Conservation (phyloP, 1,140 invertebrate genomes). For the Ceratitis capitata region DNA sequence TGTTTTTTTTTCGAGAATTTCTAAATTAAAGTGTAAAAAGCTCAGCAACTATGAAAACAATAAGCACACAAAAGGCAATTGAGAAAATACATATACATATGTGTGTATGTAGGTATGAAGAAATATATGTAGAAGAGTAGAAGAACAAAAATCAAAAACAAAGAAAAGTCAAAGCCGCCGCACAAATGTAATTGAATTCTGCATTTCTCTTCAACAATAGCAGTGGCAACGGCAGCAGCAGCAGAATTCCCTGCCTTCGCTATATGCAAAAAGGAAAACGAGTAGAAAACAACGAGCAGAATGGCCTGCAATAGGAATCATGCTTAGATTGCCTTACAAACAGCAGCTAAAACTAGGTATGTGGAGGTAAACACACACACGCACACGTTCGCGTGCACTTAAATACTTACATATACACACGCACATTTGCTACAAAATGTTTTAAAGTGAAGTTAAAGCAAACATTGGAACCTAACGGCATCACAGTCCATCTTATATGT, state of each 20-base stretch:
- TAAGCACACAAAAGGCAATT: not conserved
- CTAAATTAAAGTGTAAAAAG: not conserved
- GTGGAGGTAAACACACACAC: not conserved
- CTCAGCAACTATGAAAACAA: not conserved
- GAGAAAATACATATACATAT: not conserved
- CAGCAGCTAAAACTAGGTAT: not conserved
- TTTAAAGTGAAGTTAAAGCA: not conserved
- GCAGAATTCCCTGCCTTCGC: not conserved
- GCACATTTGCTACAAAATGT: not conserved
- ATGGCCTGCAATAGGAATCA: not conserved
- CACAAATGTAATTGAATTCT: slow-evolving; percentile 1
- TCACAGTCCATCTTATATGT: not conserved
- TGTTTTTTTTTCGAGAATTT: not conserved
- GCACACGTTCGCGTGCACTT: not conserved
- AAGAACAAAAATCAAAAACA: not conserved
- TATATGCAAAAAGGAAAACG: not conserved
- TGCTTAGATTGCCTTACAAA: not conserved
- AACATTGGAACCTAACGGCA: slow-evolving; percentile 7
- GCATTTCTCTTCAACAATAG: not conserved
- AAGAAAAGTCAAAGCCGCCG: not conserved
- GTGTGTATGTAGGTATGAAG: too few species aligned
- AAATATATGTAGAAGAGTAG: not conserved
- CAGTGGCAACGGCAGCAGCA: not conserved
- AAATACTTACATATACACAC: not conserved
- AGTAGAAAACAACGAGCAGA: not conserved